Conservation (phyloP, 2,113 vertebrate genomes). For the Podocnemis expansa region DNA sequence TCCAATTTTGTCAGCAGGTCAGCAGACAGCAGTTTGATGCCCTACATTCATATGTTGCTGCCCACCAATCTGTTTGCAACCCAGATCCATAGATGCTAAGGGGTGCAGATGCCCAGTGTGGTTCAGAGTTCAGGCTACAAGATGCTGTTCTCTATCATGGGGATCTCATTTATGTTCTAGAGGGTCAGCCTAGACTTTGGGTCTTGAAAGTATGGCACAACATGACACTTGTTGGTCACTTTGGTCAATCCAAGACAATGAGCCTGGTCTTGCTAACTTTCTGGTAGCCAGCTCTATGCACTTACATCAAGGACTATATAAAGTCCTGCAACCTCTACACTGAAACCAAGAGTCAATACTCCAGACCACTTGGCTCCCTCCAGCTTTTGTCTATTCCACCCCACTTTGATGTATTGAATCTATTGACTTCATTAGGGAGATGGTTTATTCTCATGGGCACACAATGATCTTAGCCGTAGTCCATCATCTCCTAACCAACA, state of each 20-base stretch:
- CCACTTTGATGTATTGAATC: background rate
- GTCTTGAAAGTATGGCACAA: background rate
- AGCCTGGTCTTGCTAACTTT: background rate
- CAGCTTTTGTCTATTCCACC: background rate
- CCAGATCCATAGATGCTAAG: background rate
- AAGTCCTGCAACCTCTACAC: background rate
- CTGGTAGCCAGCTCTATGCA: background rate
- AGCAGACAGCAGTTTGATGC: background rate
- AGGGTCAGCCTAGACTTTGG: background rate
- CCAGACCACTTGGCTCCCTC: background rate
- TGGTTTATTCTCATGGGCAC: background rate
- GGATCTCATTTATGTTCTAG: background rate
- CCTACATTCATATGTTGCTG: background rate
- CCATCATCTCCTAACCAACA: background rate
- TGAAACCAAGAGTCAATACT: background rate
- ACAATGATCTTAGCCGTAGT: background rate
- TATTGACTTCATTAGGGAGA: background rate
- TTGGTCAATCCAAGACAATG: background rate
- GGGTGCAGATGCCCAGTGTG: background rate
- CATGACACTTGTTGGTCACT: background rate
- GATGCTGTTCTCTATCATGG: background rate
- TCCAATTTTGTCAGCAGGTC: background rate
- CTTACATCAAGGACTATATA: background rate
- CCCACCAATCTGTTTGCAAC: background rate
- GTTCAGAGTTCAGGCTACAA: background rate